A percentile compares a stretch with the other conserved stretches of the same genome.
These are phyloP conservation scores for Calycopis cecrops DNA, from an alignment of 1,140 invertebrate species.

Conservation along the genomic window DNA sequence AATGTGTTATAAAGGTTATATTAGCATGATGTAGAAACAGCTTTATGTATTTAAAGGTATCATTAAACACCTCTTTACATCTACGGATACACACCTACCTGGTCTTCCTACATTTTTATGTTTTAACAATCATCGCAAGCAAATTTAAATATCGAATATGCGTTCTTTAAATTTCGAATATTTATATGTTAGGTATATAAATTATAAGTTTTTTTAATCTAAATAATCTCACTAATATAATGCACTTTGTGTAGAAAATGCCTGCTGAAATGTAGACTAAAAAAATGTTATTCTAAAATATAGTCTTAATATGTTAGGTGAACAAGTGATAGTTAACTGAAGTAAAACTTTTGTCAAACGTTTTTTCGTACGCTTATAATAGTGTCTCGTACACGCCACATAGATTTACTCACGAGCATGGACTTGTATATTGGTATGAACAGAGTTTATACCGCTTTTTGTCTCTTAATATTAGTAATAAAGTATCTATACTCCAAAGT, in stretches of 20 bases:
- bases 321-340: constrained; percentile 43
- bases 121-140: constrained; percentile 43
- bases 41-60: too few relatives aligned
- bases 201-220: constrained; percentile 33
- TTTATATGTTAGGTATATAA: constrained; percentile 23
- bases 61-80: constrained; percentile 11
- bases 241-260: constrained; percentile 62
- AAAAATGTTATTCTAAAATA: constrained; percentile 29
- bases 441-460: constrained; percentile 55
- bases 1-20: too few relatives aligned
- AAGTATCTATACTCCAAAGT: constrained; percentile 73
- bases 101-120: constrained; percentile 43
- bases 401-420: constrained; percentile 44
- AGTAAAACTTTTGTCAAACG: constrained; percentile 42
- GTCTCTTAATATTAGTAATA: constrained; percentile 69
- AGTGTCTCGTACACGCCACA: constrained; percentile 42
- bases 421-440: constrained; percentile 37
- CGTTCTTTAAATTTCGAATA: constrained; percentile 22
- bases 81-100: constrained; percentile 39
- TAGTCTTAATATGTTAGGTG: constrained; percentile 44
- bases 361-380: constrained; percentile 54
- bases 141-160: constrained; percentile 64
- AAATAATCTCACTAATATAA: constrained; percentile 29
- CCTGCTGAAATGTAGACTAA: constrained; percentile 54
- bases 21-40: too few relatives aligned